phyloP scores from a whole-genome alignment of 2,888 invertebrate species.

The Tuta absoluta region DNA sequence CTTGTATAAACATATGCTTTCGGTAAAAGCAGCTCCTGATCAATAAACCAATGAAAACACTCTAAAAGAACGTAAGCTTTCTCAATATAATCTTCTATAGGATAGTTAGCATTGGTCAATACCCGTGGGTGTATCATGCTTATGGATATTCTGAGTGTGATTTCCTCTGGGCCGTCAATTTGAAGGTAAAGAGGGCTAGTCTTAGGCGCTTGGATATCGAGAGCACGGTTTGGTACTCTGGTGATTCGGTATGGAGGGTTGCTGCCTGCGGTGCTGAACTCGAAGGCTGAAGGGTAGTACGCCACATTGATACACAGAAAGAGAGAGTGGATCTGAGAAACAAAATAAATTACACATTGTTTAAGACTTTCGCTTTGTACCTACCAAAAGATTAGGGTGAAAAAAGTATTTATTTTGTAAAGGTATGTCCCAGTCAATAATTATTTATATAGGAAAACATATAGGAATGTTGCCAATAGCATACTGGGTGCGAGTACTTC shows the following conservation, averaged over 20 bases:
- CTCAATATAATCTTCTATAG: slow-evolving; percentile 55
- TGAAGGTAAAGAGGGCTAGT: slow-evolving; percentile 64
- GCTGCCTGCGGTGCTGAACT: slow-evolving; percentile 58
- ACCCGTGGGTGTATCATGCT: slow-evolving; percentile 60
- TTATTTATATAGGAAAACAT: no score
- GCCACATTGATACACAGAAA: slow-evolving; percentile 39
- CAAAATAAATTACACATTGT: not conserved
- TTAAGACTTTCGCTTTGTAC: no score
- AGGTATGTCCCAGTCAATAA: no score
- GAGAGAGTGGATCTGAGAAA: not conserved
- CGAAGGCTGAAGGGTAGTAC: slow-evolving; percentile 60
- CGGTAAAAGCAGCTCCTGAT: slow-evolving; percentile 48
- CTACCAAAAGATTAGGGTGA: no score
- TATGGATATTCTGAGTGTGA: slow-evolving; percentile 53
- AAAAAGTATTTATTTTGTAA: no score
- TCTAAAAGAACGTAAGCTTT: slow-evolving; percentile 64
- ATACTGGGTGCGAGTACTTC: no score
- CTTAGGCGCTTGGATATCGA: slow-evolving; percentile 60
- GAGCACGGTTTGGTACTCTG: slow-evolving; percentile 44
- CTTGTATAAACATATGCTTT: slow-evolving; percentile 56
- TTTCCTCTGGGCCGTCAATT: slow-evolving; percentile 63
- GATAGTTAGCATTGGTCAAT: slow-evolving; percentile 54
- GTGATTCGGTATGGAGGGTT: slow-evolving; percentile 50
- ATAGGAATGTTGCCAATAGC: no score
- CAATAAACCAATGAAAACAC: slow-evolving; percentile 65